Evolutionary conservation across 1,140 invertebrate species (phyloP).

Genomic region (Zaprionus kolodkinae): DNA sequence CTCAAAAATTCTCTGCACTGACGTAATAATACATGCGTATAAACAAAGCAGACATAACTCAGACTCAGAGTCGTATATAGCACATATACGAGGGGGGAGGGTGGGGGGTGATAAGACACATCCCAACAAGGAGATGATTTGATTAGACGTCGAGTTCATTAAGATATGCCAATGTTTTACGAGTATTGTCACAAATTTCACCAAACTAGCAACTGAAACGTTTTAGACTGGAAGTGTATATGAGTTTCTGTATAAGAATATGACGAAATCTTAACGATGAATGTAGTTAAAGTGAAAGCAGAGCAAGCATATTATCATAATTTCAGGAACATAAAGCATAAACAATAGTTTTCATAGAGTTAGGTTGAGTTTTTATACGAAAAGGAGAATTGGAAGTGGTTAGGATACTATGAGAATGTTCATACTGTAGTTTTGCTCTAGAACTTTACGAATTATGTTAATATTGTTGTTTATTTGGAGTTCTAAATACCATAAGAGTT

Average conservation of each 20-base stretch:
- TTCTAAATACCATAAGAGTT: not conserved
- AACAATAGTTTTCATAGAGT: not conserved
- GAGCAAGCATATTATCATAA: not conserved
- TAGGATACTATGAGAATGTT: not conserved
- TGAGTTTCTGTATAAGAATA: not conserved
- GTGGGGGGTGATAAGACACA: not conserved
- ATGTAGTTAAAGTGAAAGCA: not conserved
- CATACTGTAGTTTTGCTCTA: not conserved
- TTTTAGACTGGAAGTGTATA: not conserved
- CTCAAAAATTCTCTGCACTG: constrained; percentile 59
- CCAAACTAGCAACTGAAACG: constrained; percentile 13
- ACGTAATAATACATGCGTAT: constrained; percentile 62
- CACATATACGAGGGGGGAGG: constrained; percentile 2
- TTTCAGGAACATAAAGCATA: not conserved
- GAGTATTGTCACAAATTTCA: constrained; percentile 17
- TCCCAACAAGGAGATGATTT: constrained; percentile 42
- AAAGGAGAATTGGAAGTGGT: not conserved
- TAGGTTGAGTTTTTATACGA: not conserved
- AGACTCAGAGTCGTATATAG: constrained; percentile 13
- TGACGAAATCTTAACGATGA: not conserved
- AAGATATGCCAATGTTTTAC: constrained; percentile 42
- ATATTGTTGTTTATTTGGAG: not conserved
- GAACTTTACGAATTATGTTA: not conserved
- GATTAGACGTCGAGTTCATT: constrained; percentile 54
- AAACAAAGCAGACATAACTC: constrained; percentile 13